Base-by-base conservation (phyloP, 2,113 vertebrate genomes). In the Morone chrysops region DNA sequence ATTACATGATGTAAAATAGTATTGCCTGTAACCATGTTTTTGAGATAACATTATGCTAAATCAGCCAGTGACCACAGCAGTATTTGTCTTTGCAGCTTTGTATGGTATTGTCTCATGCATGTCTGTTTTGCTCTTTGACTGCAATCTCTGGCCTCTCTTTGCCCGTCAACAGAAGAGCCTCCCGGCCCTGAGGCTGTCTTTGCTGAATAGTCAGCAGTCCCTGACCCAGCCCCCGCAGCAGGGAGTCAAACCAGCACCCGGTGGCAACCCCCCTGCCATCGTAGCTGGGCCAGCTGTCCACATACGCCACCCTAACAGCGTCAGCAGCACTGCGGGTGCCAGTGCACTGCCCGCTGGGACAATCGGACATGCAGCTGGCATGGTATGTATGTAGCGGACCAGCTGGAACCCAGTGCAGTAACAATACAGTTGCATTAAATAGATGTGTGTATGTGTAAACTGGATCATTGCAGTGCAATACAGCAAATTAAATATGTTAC, bases 151-250 rank as follows among this genome's bases (percentile, higher is more conserved):
- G 41, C 79, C 84, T 78, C 61, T 75, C 70, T 84, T 67, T 84
- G 63, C 25, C 63, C 88, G 31, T 92, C 88, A 93, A 90, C 90
- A 97, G 96, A 97, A 97, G 92, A 97, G 96, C 93, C 96, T 97
- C 54, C 96, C 97, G 69, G 96, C 96, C 79, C 89, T 97, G 89
- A 94, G 96, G 92, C 93, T 97, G 91, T 97, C 96, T 86, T 90
- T 97, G 87, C 87, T 97, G 90, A 97, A 92, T 45, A 97, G 95
- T 93, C 96, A 96, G 90, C 96, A 97, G 75, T 95, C 95, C 79
- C 88, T 96, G 90, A 93, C 80, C 77, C 96, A 95, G 82, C 91
- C 94, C 12, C 93, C 88, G 17, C 96, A 96, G 59, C 95, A 94
- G 84, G 93, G 91, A 89, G 91, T 87, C 82, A 96, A 96, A 89